Percentiles rank a stretch among this genome's conserved stretches.
Evolutionary conservation across 2,797 vertebrate genomes (phyloP).

Genomic region (Sebastiscus albofasciatus): DNA sequence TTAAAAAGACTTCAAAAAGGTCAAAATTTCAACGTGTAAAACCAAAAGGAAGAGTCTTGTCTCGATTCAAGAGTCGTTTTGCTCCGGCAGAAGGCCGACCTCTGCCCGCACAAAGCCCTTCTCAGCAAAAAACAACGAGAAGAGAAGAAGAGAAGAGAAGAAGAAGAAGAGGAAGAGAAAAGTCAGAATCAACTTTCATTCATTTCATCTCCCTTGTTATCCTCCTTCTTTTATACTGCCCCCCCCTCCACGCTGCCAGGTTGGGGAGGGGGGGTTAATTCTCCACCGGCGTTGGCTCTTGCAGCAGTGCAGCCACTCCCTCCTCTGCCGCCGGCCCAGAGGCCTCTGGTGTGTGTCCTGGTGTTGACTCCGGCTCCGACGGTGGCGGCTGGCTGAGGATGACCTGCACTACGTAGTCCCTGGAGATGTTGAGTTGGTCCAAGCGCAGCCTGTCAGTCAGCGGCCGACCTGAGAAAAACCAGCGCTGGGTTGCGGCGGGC

Average conservation of each 20-base stretch:
- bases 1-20: slow-evolving; percentile 76
- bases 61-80: slow-evolving; percentile 56
- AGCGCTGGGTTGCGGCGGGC: slow-evolving; percentile 89
- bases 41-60: slow-evolving; percentile 63
- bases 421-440: slow-evolving; percentile 97
- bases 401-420: slow-evolving; percentile 98
- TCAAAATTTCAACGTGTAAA: slow-evolving; percentile 71
- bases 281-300: slow-evolving; percentile 89
- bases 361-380: slow-evolving; percentile 33
- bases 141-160: not conserved
- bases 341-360: slow-evolving; percentile 50
- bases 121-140: slow-evolving; percentile 28
- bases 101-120: not conserved
- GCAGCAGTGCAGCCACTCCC: slow-evolving; percentile 58
- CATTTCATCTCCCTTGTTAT: slow-evolving; percentile 33
- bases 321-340: slow-evolving; percentile 38
- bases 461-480: slow-evolving; percentile 98
- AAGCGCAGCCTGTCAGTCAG: slow-evolving; percentile 96
- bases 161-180: slow-evolving; percentile 18
- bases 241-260: not conserved
- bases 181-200: slow-evolving; percentile 17
- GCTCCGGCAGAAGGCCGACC: slow-evolving; percentile 40
- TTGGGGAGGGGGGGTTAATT: slow-evolving; percentile 80
- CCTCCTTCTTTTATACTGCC: slow-evolving; percentile 13
- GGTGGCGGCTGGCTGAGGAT: slow-evolving; percentile 93